A percentile compares a stretch with the other conserved stretches of the same genome.
Conservation (phyloP, 1,140 invertebrate genomes). For the Drosophila ironensis region DNA sequence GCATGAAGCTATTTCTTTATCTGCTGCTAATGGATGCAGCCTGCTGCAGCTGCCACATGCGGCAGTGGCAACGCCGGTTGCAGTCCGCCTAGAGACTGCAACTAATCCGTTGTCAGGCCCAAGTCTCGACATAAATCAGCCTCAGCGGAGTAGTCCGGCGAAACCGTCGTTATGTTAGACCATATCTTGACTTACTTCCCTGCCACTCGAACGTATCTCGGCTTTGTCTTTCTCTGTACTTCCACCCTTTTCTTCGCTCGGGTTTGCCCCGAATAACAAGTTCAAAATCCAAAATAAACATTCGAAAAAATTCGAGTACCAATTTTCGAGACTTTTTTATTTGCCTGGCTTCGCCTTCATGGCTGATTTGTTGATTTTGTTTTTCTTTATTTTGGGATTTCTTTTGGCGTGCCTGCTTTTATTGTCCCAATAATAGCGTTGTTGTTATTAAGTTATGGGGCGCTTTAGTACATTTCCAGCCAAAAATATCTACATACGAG, state of each 20-base stretch:
- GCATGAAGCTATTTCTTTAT: conserved; percentile 53
- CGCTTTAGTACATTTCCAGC: conserved; percentile 42
- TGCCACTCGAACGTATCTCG: conserved; percentile 24
- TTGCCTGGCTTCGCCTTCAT: not conserved
- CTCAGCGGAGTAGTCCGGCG: conserved; percentile 27
- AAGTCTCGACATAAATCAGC: conserved; percentile 72
- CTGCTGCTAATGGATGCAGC: conserved; percentile 70
- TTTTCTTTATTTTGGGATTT: conserved; percentile 28
- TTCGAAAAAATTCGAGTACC: conserved; percentile 57
- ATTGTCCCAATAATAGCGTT: conserved; percentile 40
- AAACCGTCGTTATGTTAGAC: conserved; percentile 32
- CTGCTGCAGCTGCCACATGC: conserved; percentile 43
- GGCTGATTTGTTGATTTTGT: conserved; percentile 23
- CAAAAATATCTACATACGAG: conserved; percentile 22
- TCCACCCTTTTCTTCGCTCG: conserved; percentile 5
- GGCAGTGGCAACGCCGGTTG: conserved; percentile 22
- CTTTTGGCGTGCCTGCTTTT: not conserved
- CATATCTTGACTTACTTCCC: conserved; percentile 38
- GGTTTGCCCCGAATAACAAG: conserved; percentile 36
- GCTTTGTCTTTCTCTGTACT: conserved; percentile 5
- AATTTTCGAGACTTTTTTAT: conserved; percentile 48
- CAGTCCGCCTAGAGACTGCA: conserved; percentile 45
- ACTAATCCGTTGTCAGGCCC: conserved; percentile 71
- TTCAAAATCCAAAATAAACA: conserved; percentile 64
- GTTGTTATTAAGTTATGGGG: conserved; percentile 55